Base-by-base conservation (phyloP, 2,888 invertebrate genomes). In the Listrodromus nycthemerus region DNA sequence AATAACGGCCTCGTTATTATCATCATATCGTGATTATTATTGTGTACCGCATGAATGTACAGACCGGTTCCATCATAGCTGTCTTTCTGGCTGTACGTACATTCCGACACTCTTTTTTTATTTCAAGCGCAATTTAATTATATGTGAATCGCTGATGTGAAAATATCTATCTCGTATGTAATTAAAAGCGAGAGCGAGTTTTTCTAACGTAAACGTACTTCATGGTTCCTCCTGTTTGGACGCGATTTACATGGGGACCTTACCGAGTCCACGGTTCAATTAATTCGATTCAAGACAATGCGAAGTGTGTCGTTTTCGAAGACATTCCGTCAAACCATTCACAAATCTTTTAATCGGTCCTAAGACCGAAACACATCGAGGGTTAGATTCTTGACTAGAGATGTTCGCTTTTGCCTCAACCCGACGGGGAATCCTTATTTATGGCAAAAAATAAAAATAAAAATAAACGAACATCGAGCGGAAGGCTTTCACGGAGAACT, bases 1-100 rank as follows among this genome's bases (percentile, higher is more conserved):
- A 92, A 92, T 92, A 91, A 92, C 90, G 88, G 69, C 58, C 65
- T 85, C 80, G 66, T 85, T 83, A 80, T 85, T 83, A 85, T 83
- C 67, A 73, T 85, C 80, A 61, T 80, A 70, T 70, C 80, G 74
- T 70, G 80, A 82, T 82, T 74, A 85, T 83, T 73, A 77, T 80
- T 73, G 66, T 48, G 58, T 67, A 37, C 83, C 66, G 30, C 70
- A 77, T 69, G 77, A 13, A 13, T 74, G 21, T 24, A 24, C 27
- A 7, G 16, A 61, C 24, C 6, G 58, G 66, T 66, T 73, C 37
- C 45, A 27, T 48, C 5, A 55, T 27, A 13, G n/a, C 41, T 50
- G 33, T 63, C 67, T 33, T 81, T 48, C 37, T 65, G 37, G 19
- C 21, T 41, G 50, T 41, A 19, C 27, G 13, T 52, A 66, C 63